Base-by-base conservation (phyloP, 2,113 vertebrate species). In the Paratilapia polleni region DNA sequence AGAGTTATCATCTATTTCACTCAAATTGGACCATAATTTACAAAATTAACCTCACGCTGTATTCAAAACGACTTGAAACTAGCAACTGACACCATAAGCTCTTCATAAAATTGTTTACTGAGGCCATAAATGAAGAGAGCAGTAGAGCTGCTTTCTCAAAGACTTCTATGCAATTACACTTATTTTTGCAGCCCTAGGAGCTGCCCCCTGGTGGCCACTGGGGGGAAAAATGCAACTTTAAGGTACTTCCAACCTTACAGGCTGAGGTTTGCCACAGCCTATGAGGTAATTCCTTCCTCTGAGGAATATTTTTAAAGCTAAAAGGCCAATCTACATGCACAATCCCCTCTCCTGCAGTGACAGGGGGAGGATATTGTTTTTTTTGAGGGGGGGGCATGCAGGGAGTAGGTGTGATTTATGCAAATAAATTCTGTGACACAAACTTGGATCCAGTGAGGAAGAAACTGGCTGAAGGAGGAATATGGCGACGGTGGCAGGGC, bases 401-500 rank as follows among this genome's bases (percentile, higher is more conserved):
- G 81, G 38, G 89, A 93, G 95, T 94, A 92, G 93, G 92, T 95
- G 94, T 94, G 91, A 95, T 93, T 95, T 95, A 96, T 96, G 92
- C 88, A 93, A 92, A 93, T 94, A 84, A 84, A 92, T 77, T 70
- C 85, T 87, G 34, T 82, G 92, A 91, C 91, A 92, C 83, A 92
- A 93, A 94, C 90, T 94, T 93, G 92, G 91, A 91, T 92, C 66
- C 81, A 17, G 77, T 24, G 60, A 89, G 77, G 77, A 88, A 83
- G 81, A 31, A 92, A 80, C 87, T 87, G 89, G 78, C 89, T 90
- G 88, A 89, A 87, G 86, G 61, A 82, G 85, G 88, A 89, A 85
- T 56, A 61, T 56, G 75, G 80, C 14, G 34, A 22, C 14, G 61
- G 61, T 1, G 14, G 73, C 59, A 24, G 73, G 82, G 56, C 68